Base-by-base conservation (phyloP, 2,888 invertebrate genomes). In the Parthenolecanium corni region DNA sequence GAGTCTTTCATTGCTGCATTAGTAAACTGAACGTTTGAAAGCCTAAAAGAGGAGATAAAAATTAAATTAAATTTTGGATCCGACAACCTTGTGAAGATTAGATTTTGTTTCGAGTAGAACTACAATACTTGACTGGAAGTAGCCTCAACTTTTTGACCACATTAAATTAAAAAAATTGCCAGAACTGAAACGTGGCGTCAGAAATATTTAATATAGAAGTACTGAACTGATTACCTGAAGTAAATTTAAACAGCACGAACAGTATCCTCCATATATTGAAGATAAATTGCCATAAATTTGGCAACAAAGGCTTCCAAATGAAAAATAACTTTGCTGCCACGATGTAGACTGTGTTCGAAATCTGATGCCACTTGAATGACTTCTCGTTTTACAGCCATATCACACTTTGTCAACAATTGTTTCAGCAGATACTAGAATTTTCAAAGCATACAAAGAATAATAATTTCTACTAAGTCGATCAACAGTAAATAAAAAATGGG, bases 261-360 rank as follows among this genome's bases (percentile, higher is more conserved):
- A 18, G 66, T 63, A 18, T 85, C 84, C 72, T 89, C 88, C 73
- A 91, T 80, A 73, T 88, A 93, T 69, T 85, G 84, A 71, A 91
- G 89, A 73, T 94, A 95, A 68, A 92, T 84, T 38, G 85, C 82
- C 97, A 98, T 97, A 73, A 96, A 96, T 69, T 89, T 87, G 0
- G 93, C 93, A 52, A 95, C 86, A 77, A 98, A 98, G 2, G 95
- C 95, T 75, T 98, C 98, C 58, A 98, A 77, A 74, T 98, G 97
- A 71, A 93, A 95, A 70, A 98, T 95, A 21, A 88, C 83, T 75
- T 97, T 97, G 69, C 87, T 89, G 18, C 97, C 97, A 62, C 85
- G 81, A 70, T 87, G 84, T 81, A 96, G 85, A 68, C 91, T 82
- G 72, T 96, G 92, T 73, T 98, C 96, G 75, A 89, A 94, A 65